Evolutionary conservation across 2,888 invertebrate species (phyloP).

Genomic region (Melangyna quadrimaculata): DNA sequence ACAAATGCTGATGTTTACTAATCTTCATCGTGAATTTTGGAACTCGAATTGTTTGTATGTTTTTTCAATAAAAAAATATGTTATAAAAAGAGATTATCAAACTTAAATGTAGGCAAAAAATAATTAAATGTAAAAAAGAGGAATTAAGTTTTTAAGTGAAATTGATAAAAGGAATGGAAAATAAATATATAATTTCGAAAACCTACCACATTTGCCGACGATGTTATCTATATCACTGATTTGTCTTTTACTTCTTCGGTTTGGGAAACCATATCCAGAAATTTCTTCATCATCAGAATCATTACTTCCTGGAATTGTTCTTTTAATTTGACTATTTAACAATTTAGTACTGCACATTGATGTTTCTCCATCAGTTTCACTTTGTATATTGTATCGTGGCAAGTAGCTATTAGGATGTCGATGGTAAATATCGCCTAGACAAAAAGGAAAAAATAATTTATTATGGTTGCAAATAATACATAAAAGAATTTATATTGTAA

Average conservation of each 20-base stretch:
- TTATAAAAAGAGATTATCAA: no score
- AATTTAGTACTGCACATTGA: slow-evolving; percentile 73
- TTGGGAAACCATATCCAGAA: slow-evolving; percentile 82
- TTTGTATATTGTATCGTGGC: slow-evolving; percentile 86
- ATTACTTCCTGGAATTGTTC: slow-evolving; percentile 74
- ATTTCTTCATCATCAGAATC: slow-evolving; percentile 80
- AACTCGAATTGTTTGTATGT: no score
- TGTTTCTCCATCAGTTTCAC: slow-evolving; percentile 84
- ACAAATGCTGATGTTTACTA: no score
- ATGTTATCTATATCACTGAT: slow-evolving; percentile 73
- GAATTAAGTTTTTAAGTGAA: neutral
- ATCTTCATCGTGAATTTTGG: no score
- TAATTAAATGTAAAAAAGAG: no score
- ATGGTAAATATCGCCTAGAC: slow-evolving; percentile 86
- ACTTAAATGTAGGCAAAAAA: neutral
- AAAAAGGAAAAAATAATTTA: slow-evolving; percentile 32
- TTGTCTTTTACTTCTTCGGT: slow-evolving; percentile 80
- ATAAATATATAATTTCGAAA: neutral
- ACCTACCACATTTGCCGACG: slow-evolving; percentile 73
- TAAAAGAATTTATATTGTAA: no score
- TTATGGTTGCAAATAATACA: neutral
- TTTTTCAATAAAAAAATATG: no score
- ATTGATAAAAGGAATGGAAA: neutral
- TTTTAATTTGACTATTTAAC: slow-evolving; percentile 73
- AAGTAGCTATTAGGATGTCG: slow-evolving; percentile 93